phyloP scores from a whole-genome alignment of 2,888 invertebrate genomes.

The Diaphora mendica region DNA sequence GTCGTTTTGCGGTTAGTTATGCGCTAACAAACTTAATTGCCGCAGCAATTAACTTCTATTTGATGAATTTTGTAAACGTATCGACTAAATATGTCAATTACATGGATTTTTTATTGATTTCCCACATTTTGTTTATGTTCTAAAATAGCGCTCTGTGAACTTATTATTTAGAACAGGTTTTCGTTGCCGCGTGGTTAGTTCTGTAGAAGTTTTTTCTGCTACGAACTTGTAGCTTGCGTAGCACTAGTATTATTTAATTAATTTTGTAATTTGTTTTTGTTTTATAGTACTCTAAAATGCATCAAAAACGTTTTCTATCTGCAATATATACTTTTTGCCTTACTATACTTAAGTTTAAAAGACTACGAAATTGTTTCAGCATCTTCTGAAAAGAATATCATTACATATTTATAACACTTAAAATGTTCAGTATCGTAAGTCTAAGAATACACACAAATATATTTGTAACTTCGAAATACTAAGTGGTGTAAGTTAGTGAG shows the following conservation, averaged over 20 bases:
- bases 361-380: not conserved
- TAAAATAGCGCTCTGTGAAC: slow-evolving; percentile 14
- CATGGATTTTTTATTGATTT: slow-evolving; percentile 28
- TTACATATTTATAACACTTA: not conserved
- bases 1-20: slow-evolving; percentile 32
- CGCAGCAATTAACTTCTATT: slow-evolving; percentile 39
- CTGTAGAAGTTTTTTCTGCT: slow-evolving; percentile 1
- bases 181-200: slow-evolving; percentile 4
- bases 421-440: not conserved
- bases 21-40: slow-evolving; percentile 47
- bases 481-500: slow-evolving; percentile 21
- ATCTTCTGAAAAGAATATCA: not conserved
- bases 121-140: slow-evolving; percentile 14
- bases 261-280: not conserved
- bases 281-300: not conserved
- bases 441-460: slow-evolving; percentile 11
- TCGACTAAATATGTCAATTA: slow-evolving; percentile 33
- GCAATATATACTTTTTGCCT: not conserved
- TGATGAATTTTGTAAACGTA: slow-evolving; percentile 30
- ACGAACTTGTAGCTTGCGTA: slow-evolving; percentile 25
- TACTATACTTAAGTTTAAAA: not conserved
- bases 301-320: no score
- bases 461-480: slow-evolving; percentile 12
- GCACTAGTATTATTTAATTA: slow-evolving; percentile 10
- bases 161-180: slow-evolving; percentile 11